These are phyloP conservation scores for Itoplectis maculator DNA, from an alignment of 2,888 invertebrate genomes.

Conservation along the genomic window DNA sequence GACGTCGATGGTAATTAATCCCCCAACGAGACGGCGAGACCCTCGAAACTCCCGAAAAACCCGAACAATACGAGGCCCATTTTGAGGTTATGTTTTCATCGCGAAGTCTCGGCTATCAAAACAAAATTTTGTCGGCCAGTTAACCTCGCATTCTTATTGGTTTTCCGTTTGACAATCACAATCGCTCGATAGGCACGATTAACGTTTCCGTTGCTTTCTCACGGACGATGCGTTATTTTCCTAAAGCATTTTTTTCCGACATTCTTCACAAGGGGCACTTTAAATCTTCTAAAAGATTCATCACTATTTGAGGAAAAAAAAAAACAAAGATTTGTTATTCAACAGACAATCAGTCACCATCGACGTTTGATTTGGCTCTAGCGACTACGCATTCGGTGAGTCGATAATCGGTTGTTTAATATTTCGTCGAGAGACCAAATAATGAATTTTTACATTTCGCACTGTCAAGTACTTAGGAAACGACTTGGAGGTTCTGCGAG, in stretches of 20 bases:
- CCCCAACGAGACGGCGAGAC: neutral
- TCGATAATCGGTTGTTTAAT: slow-evolving; percentile 29
- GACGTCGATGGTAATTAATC: slow-evolving; percentile 55
- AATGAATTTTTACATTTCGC: slow-evolving; percentile 24
- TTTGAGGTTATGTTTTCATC: slow-evolving; percentile 28
- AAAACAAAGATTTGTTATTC: slow-evolving; percentile 9
- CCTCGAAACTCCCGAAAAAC: neutral
- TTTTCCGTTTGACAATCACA: neutral
- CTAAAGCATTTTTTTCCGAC: neutral
- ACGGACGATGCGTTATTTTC: no score
- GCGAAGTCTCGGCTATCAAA: slow-evolving; percentile 11
- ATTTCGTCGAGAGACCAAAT: neutral
- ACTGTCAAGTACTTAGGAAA: slow-evolving; percentile 86
- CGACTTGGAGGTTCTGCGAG: slow-evolving; percentile 87
- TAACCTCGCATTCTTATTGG: neutral
- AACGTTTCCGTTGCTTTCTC: no score
- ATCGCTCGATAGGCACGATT: no score
- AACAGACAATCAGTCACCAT: slow-evolving; percentile 15
- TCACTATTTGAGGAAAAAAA: no score
- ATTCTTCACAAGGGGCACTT: neutral
- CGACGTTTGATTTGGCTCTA: slow-evolving; percentile 85
- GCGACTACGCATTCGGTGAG: slow-evolving; percentile 86
- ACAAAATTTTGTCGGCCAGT: neutral
- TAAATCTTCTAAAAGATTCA: no score
- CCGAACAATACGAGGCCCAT: neutral